These are phyloP conservation scores for Callosobruchus maculatus DNA, from an alignment of 2,888 invertebrate genomes.

Conservation along the genomic window DNA sequence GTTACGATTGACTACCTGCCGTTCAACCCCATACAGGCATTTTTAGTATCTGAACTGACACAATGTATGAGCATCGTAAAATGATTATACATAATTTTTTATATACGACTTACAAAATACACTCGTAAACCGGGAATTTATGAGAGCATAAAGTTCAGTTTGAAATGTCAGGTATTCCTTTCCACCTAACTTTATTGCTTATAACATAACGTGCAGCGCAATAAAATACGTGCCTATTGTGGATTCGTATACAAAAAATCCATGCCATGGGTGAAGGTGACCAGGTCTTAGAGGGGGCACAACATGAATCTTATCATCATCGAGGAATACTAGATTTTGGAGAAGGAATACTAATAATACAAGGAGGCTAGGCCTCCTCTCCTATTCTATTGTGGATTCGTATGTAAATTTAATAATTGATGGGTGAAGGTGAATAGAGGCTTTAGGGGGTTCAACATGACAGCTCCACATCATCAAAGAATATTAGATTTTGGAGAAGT, in stretches of 20 bases:
- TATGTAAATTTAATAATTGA: no score
- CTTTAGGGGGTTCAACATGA: no score
- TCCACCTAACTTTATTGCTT: neutral
- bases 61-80: neutral
- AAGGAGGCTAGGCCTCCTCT: no score
- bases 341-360: no score
- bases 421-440: no score
- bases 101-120: neutral
- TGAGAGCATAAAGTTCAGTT: neutral
- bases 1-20: neutral
- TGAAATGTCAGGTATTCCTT: neutral
- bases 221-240: neutral
- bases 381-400: no score
- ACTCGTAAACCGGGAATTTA: neutral
- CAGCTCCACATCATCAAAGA: no score
- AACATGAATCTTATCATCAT: no score
- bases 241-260: neutral
- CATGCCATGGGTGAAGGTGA: neutral
- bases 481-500: no score
- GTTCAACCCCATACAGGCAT: neutral
- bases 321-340: no score
- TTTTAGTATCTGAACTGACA: neutral
- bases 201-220: neutral
- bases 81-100: neutral
- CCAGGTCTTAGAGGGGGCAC: neutral